phyloP scores from a whole-genome alignment of 1,140 invertebrate species.

The Calycopis cecrops region DNA sequence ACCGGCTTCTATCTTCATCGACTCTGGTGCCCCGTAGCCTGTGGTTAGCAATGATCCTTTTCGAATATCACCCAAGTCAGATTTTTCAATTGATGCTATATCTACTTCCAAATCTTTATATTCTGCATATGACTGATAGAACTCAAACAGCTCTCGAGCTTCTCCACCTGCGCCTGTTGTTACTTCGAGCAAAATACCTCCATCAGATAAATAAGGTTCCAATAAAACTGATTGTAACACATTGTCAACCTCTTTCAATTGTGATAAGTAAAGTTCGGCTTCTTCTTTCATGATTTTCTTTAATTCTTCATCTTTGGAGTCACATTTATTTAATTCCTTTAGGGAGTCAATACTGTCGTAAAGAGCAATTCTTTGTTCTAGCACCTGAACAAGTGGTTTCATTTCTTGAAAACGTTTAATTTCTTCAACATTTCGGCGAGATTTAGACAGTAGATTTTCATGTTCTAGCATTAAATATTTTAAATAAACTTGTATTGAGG shows the following conservation, averaged over 20 bases:
- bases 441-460: slow-evolving; percentile 43
- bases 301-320: slow-evolving; percentile 52
- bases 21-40: slow-evolving; percentile 78
- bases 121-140: slow-evolving; percentile 88
- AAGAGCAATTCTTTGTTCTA: slow-evolving; percentile 56
- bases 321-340: slow-evolving; percentile 61
- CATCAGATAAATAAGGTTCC: slow-evolving; percentile 47
- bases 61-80: slow-evolving; percentile 81
- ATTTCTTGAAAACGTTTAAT: slow-evolving; percentile 48
- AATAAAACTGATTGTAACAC: slow-evolving; percentile 51
- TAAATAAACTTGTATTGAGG: slow-evolving; percentile 53
- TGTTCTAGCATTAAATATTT: slow-evolving; percentile 59
- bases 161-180: slow-evolving; percentile 95
- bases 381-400: slow-evolving; percentile 52
- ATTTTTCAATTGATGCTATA: slow-evolving; percentile 78
- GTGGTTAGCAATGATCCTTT: slow-evolving; percentile 80
- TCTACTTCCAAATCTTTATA: slow-evolving; percentile 85
- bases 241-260: slow-evolving; percentile 51
- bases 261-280: slow-evolving; percentile 55
- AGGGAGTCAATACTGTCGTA: slow-evolving; percentile 63
- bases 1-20: slow-evolving; percentile 91
- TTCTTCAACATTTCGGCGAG: slow-evolving; percentile 42
- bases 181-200: slow-evolving; percentile 84
- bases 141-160: slow-evolving; percentile 86
- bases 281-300: slow-evolving; percentile 65